Percentiles rank a stretch among this genome's conserved stretches.
phyloP scores from a whole-genome alignment of 2,888 invertebrate genomes.

The Schrankia costaestrigalis region DNA sequence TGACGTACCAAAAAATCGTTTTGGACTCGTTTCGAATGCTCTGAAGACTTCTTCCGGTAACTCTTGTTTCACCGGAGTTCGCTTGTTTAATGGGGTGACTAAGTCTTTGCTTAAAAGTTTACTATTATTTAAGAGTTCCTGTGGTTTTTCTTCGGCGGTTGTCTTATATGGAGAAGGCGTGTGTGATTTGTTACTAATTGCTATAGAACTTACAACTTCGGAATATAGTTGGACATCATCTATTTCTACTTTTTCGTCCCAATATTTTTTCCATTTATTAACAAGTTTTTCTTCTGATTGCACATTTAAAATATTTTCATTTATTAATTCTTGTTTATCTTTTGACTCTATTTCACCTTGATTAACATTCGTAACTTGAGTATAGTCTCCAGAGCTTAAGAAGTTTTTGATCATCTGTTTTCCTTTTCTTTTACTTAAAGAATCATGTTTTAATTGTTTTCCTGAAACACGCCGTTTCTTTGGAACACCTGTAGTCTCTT shows the following conservation, averaged over 20 bases:
- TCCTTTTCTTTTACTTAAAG: constrained; percentile 66
- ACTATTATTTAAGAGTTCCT: neutral
- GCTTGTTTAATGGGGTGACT: neutral
- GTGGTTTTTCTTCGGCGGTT: neutral
- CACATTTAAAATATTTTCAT: constrained; percentile 22
- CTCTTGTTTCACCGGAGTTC: constrained; percentile 55
- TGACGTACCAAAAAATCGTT: constrained; percentile 73
- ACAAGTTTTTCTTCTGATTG: constrained; percentile 50
- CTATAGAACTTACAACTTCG: constrained; percentile 18
- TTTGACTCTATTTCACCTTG: constrained; percentile 22
- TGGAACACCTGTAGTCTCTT: constrained; percentile 51
- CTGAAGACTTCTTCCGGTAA: constrained; percentile 71
- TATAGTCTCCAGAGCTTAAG: constrained; percentile 43
- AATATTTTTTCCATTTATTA: constrained; percentile 68
- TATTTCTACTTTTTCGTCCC: constrained; percentile 63
- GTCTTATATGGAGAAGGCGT: neutral
- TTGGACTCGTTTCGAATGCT: constrained; percentile 76
- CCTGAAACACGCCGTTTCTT: constrained; percentile 54
- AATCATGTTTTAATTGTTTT: constrained; percentile 64
- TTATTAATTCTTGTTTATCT: constrained; percentile 12
- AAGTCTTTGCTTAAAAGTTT: constrained; percentile 2
- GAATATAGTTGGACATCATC: constrained; percentile 39
- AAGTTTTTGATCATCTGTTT: constrained; percentile 68
- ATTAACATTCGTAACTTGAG: constrained; percentile 32
- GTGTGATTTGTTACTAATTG: constrained; percentile 10